Evolutionary conservation across 2,888 invertebrate species (phyloP), one percentile per base, ranked within the genome.

Genomic region (Diploptera punctata): DNA sequence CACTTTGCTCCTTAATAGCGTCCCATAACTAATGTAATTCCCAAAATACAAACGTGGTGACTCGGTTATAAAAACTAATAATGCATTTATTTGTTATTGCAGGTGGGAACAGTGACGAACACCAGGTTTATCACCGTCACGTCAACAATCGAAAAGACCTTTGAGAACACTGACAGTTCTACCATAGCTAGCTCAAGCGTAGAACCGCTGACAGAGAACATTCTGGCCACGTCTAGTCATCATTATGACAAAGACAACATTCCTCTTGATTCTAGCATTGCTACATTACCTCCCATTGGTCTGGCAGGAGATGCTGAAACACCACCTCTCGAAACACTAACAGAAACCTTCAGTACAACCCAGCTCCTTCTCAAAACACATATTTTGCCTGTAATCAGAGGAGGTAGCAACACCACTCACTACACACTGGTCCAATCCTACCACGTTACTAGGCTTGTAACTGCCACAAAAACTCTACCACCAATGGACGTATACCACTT

Each of bases 301-400:
- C 84, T 94, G 49, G 89, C 91, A 7, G 88, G 90, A 10, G 92
- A 91, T 78, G 89, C 90, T 81, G 93, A 93, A 81, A 95, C 95
- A 0, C 94, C 95, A 16, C 94, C 94, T 0, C 83, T 97, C 67
- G 94, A 95, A 84, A 95, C 95, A 0, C 85, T 94, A 54, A 95
- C 94, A 0, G 95, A 97, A 83, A 95, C 95, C 2, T 97, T 95
- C 83, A 95, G 95, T 78, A 95, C 96, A 4, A 95, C 95, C 0
- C 94, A 96, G 82, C 88, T 92, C 10, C 90, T 95, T 86, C 84
- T 95, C 19, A 95, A 95, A 83, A 97, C 97, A 0, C 95, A 96
- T 80, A 89, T 97, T 74, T 84, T 97, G 68, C 97, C 97, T 0
- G 90, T 96, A 1, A 87, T 95, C 47, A 88, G 89, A 75, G 90